These are phyloP conservation scores for Squalus acanthias DNA, from an alignment of 2,797 vertebrate genomes.

Conservation along the genomic window DNA sequence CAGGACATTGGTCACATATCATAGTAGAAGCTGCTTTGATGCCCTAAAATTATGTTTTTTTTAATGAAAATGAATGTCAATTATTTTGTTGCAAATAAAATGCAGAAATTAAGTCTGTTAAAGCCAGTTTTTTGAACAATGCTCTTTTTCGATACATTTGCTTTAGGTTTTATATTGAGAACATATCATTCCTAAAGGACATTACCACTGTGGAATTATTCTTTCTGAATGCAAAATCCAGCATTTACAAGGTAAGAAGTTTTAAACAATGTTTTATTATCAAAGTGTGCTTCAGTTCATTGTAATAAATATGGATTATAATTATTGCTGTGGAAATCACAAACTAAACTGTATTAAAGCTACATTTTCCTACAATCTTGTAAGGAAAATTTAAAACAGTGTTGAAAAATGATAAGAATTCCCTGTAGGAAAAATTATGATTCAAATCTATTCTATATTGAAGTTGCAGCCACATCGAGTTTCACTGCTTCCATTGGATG, in stretches of 20 bases:
- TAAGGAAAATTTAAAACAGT: background rate
- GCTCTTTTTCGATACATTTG: slow-evolving; percentile 42
- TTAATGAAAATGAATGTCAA: background rate
- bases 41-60: no score
- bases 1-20: background rate
- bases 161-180: slow-evolving; percentile 93
- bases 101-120: slow-evolving; percentile 7
- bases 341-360: background rate
- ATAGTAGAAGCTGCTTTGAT: background rate
- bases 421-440: background rate
- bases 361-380: no score
- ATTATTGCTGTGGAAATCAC: background rate
- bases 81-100: background rate
- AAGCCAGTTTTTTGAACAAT: background rate
- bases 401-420: background rate
- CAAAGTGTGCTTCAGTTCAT: background rate
- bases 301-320: background rate
- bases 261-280: background rate
- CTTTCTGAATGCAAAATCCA: slow-evolving; percentile 89
- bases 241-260: slow-evolving; percentile 80
- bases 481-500: background rate
- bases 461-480: background rate
- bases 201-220: slow-evolving; percentile 91
- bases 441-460: background rate
- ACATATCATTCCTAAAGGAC: slow-evolving; percentile 85